Evolutionary conservation across 2,113 vertebrate species (phyloP).

Genomic region (Nibea coibor): DNA sequence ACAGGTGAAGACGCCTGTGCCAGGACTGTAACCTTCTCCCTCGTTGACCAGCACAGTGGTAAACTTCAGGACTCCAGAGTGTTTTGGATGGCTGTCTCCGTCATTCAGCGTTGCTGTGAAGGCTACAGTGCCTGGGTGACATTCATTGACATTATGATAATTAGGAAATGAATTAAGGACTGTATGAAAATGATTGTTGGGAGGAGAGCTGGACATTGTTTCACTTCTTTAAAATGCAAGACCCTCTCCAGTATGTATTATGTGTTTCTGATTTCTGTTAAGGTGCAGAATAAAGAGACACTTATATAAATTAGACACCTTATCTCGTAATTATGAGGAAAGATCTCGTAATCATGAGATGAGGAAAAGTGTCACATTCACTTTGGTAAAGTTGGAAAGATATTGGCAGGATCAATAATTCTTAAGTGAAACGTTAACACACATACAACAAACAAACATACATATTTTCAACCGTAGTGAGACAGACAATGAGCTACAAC

Average conservation of each 20-base stretch:
- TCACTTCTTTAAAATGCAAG: not conserved
- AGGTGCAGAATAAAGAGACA: not conserved
- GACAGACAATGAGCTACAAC: too few relatives aligned
- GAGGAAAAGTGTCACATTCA: too few relatives aligned
- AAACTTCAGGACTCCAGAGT: constrained; percentile 58
- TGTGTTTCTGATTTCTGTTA: not conserved
- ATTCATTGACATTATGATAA: not conserved
- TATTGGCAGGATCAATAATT: too few relatives aligned
- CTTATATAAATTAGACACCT: too few relatives aligned
- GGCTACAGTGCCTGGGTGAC: constrained; percentile 37
- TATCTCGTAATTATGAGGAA: too few relatives aligned
- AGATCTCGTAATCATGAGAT: too few relatives aligned
- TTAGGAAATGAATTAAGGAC: not conserved
- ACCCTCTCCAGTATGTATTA: not conserved
- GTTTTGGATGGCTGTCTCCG: constrained; percentile 51
- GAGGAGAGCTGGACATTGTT: not conserved
- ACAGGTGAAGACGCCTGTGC: constrained; percentile 53
- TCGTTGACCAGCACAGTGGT: constrained; percentile 50
- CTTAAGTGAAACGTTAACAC: too few relatives aligned
- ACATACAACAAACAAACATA: too few relatives aligned
- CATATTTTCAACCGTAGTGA: too few relatives aligned
- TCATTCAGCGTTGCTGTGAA: constrained; percentile 62
- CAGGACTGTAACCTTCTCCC: constrained; percentile 48
- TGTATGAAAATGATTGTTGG: not conserved
- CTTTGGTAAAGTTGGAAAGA: too few relatives aligned